Evolutionary conservation across 2,888 invertebrate genomes (phyloP).

Genomic region (Abscondita cerata): DNA sequence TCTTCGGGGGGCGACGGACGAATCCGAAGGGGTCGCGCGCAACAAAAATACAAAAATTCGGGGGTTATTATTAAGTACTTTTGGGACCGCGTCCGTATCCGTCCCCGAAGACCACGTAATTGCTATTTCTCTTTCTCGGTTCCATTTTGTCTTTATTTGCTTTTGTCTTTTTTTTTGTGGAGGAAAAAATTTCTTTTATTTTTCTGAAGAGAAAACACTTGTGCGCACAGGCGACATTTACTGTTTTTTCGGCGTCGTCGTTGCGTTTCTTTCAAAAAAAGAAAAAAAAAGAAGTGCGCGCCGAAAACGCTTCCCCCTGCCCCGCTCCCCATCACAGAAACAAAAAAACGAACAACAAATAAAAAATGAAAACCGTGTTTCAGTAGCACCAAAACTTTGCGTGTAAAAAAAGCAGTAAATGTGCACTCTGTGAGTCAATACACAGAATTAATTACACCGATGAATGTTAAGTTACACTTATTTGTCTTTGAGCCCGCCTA

Average conservation of each 20-base stretch:
- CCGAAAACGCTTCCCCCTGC: no score
- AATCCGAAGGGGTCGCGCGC: constrained; percentile 1
- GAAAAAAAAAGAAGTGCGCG: no score
- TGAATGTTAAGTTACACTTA: constrained; percentile 43
- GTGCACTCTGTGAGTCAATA: constrained; percentile 20
- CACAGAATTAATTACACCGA: constrained; percentile 28
- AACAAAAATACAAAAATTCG: constrained; percentile 4
- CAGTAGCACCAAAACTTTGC: neutral
- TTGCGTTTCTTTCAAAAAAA: no score
- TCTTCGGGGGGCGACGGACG: constrained; percentile 2
- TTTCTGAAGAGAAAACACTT: neutral
- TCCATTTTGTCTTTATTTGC: constrained; percentile 14
- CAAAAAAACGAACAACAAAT: neutral
- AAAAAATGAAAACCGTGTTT: neutral
- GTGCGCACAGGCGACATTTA: constrained; percentile 6
- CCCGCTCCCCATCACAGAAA: no score
- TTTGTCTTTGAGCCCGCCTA: constrained; percentile 58
- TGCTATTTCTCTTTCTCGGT: constrained; percentile 28
- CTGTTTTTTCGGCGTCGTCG: neutral
- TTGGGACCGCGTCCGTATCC: constrained; percentile 1
- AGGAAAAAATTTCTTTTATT: neutral
- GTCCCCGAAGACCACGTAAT: constrained; percentile 29
- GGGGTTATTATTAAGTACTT: constrained; percentile 26
- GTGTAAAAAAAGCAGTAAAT: neutral
- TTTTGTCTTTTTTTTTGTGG: neutral